Evolutionary conservation across 1,140 invertebrate genomes (phyloP).

Genomic region (Bombus picipes): DNA sequence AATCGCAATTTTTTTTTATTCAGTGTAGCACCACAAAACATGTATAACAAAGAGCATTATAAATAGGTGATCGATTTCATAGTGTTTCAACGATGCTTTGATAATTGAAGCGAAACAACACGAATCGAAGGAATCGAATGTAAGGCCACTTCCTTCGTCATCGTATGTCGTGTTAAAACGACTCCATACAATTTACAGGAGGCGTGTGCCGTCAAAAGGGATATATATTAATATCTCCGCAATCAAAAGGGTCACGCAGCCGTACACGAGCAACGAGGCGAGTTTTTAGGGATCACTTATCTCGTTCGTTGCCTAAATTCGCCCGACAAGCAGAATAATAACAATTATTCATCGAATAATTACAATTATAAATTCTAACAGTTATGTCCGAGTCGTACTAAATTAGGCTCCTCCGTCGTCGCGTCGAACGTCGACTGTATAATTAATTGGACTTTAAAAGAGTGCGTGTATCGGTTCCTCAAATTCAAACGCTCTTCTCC

Average conservation of each 20-base stretch:
- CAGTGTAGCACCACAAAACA: slow-evolving; percentile 39
- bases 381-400: slow-evolving; percentile 40
- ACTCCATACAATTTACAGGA: not conserved
- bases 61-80: slow-evolving; percentile 17
- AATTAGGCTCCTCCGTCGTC: slow-evolving; percentile 21
- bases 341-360: slow-evolving; percentile 38
- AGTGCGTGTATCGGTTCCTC: too few species aligned
- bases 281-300: not conserved
- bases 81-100: not conserved
- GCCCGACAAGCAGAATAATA: slow-evolving; percentile 42
- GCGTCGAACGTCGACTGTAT: slow-evolving; percentile 32
- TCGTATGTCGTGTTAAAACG: not conserved
- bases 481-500: not conserved
- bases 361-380: slow-evolving; percentile 47
- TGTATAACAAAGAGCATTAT: slow-evolving; percentile 49
- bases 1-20: slow-evolving; percentile 7
- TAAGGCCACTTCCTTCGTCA: slow-evolving; percentile 19
- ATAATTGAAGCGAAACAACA: not conserved
- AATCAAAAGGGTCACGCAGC: slow-evolving; percentile 31
- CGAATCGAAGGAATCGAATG: slow-evolving; percentile 24
- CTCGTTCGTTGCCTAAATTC: slow-evolving; percentile 24
- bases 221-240: slow-evolving; percentile 33
- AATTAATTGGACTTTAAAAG: slow-evolving; percentile 43
- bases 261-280: not conserved
- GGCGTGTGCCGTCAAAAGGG: slow-evolving; percentile 6